Conservation (phyloP, 2,888 invertebrate genomes). For the Lampropteryx suffumata region DNA sequence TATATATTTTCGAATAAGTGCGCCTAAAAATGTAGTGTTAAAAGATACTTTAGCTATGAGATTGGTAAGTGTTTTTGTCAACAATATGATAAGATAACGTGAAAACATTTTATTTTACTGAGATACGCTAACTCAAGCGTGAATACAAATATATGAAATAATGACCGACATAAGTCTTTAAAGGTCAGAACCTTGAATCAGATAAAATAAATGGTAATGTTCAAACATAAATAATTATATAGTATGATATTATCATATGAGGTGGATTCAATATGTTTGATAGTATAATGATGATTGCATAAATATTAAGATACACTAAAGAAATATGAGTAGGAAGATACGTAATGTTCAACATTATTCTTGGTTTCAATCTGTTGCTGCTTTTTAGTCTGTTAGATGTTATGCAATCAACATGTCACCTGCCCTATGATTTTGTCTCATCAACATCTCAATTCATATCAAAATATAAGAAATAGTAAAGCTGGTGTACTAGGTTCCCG, state of each 20-base stretch:
- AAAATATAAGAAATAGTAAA: conserved; percentile 15
- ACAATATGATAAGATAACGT: conserved; percentile 4
- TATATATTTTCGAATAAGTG: too few relatives aligned
- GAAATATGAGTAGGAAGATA: conserved; percentile 17
- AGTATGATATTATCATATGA: conserved; percentile 13
- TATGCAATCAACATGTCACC: conserved; percentile 64
- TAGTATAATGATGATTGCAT: conserved; percentile 60
- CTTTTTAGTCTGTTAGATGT: conserved; percentile 25
- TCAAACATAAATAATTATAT: conserved; percentile 30
- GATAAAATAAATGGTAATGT: conserved; percentile 37
- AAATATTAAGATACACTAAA: conserved; percentile 45
- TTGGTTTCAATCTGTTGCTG: conserved; percentile 31
- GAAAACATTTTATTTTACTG: conserved; percentile 2
- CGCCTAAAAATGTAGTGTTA: too few relatives aligned
- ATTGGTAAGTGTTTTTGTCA: neutral
- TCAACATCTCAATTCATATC: conserved; percentile 39
- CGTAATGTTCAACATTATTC: neutral
- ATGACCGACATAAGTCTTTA: conserved; percentile 26
- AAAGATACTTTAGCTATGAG: too few relatives aligned
- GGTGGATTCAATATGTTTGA: conserved; percentile 28
- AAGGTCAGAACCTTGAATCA: conserved; percentile 44
- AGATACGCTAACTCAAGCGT: conserved; percentile 17
- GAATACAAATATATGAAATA: conserved; percentile 24
- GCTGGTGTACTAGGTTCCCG: conserved; percentile 33
- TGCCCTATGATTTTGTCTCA: conserved; percentile 47